Evolutionary conservation across 2,888 invertebrate species (phyloP).

Genomic region (Tachina lurida): DNA sequence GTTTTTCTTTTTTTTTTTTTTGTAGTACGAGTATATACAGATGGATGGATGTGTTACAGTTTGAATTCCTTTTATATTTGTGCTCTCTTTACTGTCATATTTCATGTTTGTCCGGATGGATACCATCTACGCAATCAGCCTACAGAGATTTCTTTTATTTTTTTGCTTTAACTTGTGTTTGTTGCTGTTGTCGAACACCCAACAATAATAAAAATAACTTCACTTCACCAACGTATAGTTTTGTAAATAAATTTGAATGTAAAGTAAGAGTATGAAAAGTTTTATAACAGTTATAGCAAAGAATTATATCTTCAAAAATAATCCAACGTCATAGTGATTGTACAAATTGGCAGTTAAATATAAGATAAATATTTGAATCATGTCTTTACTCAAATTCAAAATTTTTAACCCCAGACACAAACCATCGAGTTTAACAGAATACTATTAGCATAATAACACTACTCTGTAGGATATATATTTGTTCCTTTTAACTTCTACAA

Average conservation of each 20-base stretch:
- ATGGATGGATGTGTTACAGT: conserved; percentile 62
- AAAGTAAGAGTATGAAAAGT: conserved; percentile 55
- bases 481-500: no score
- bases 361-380: neutral
- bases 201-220: conserved; percentile 42
- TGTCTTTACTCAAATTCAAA: neutral
- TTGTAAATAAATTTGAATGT: conserved; percentile 46
- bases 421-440: no score
- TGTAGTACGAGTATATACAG: conserved; percentile 24
- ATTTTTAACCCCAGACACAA: no score
- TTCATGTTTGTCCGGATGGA: conserved; percentile 71
- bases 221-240: conserved; percentile 19
- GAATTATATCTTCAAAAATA: neutral
- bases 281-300: neutral
- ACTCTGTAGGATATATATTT: no score
- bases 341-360: no score
- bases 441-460: no score
- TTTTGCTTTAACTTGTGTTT: conserved; percentile 28
- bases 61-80: conserved; percentile 69
- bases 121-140: conserved; percentile 72
- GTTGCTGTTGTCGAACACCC: conserved; percentile 39
- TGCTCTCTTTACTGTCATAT: conserved; percentile 72
- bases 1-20: conserved; percentile 21
- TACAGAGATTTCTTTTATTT: conserved; percentile 44
- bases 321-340: no score